Base-by-base conservation (phyloP, 2,113 vertebrate species). In the Syngnathoides biaculeatus region DNA sequence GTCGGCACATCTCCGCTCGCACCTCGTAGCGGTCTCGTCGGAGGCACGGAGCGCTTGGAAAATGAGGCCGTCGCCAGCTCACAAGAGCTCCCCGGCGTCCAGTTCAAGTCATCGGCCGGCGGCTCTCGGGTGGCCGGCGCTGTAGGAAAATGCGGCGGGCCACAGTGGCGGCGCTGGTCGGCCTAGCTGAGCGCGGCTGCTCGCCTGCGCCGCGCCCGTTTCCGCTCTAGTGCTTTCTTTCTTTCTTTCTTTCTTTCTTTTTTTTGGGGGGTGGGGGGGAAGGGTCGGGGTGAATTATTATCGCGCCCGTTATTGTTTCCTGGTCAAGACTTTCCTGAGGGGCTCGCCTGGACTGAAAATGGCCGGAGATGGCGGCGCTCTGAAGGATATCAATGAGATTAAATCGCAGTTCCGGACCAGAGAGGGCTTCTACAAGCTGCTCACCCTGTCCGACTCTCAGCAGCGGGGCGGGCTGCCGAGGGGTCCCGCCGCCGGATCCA, bases 341-440 rank as follows among this genome's bases (percentile, higher is more conserved):
- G 89, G 90, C 88, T 84, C 74, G 89, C 88, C 87, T 83, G 88
- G 78, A 84, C 89, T 91, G 81, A 93, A 93, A 75, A 93, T 93
- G 92, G 90, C 94, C 87, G 92, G 91, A 85, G 90, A 94, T 90
- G 92, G 92, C 84, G 89, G 92, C 79, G 86, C 91, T 83, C 89
- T 94, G 89, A 93, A 93, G 84, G 93, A 94, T 92, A 91, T 94
- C 81, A 92, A 93, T 88, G 95, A 96, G 88, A 94, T 96, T 84
- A 96, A 96, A 89, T 95, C 93, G 58, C 95, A 95, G 92, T 95
- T 96, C 87, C 91, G 95, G 77, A 96, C 95, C 80, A 91, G 95
- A 64, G 94, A 95, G 89, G 94, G 94, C 68, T 94, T 94, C 81
- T 96, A 96, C 91, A 94, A 95, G 78, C 93, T 96, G 88, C 92